Percentiles rank a stretch among this genome's conserved stretches.
phyloP scores from a whole-genome alignment of 2,797 vertebrate genomes.

The Parambassis ranga region DNA sequence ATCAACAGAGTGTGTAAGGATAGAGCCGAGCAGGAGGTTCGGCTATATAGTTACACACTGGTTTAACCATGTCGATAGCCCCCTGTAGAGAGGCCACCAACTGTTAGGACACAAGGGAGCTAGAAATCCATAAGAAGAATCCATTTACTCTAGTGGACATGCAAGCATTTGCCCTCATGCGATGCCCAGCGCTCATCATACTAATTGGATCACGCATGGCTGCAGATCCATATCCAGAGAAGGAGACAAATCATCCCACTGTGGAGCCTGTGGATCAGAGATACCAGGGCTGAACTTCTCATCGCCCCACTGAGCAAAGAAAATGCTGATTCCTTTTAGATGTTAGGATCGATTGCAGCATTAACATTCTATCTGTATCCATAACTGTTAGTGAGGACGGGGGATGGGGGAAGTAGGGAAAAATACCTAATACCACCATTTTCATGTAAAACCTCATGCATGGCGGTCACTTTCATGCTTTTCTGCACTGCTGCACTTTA shows the following conservation, averaged over 20 bases:
- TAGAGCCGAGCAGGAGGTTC: background rate
- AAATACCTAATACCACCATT: background rate
- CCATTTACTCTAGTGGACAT: slow-evolving; percentile 60
- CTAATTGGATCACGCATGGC: slow-evolving; percentile 69
- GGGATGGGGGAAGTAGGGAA: background rate
- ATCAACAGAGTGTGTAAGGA: slow-evolving; percentile 34
- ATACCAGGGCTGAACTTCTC: slow-evolving; percentile 4
- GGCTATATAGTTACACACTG: slow-evolving; percentile 43
- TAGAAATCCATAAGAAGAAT: slow-evolving; percentile 72
- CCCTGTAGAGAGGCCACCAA: slow-evolving; percentile 48
- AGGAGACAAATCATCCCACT: slow-evolving; percentile 22
- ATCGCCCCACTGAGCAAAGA: slow-evolving; percentile 14
- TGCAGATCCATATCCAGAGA: slow-evolving; percentile 52
- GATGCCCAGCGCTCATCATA: slow-evolving; percentile 39
- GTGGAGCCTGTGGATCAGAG: slow-evolving; percentile 19
- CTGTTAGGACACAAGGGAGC: slow-evolving; percentile 38
- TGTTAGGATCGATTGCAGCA: slow-evolving; percentile 4
- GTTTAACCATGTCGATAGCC: slow-evolving; percentile 62
- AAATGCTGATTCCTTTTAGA: slow-evolving; percentile 20
- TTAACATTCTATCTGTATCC: background rate
- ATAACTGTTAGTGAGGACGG: background rate
- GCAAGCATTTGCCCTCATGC: slow-evolving; percentile 45
- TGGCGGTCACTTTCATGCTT: slow-evolving; percentile 49
- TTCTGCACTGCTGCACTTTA: slow-evolving; percentile 55
- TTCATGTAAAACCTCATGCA: slow-evolving; percentile 35